phyloP scores from a whole-genome alignment of 1,140 invertebrate species.

The Hyles vespertilio region DNA sequence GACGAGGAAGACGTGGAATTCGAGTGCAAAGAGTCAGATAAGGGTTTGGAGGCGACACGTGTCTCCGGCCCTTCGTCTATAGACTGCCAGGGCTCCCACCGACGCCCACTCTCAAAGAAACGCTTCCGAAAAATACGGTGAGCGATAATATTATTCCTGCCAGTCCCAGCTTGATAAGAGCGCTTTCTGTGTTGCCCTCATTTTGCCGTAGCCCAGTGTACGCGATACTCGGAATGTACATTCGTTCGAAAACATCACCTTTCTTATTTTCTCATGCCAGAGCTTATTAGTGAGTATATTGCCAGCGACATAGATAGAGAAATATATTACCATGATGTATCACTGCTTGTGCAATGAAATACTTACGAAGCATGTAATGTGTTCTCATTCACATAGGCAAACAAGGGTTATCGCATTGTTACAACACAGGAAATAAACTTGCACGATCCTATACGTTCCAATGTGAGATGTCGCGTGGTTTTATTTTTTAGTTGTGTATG shows the following conservation, averaged over 20 bases:
- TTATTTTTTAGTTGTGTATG: not conserved
- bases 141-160: not conserved
- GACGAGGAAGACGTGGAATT: conserved; percentile 93
- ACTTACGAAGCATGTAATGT: not conserved
- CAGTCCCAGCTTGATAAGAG: too few species aligned
- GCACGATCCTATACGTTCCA: not conserved
- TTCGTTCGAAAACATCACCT: too few species aligned
- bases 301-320: not conserved
- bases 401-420: conserved; percentile 20
- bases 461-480: not conserved
- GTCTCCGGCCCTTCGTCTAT: conserved; percentile 85
- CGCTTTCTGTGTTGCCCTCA: too few species aligned
- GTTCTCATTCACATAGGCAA: conserved; percentile 8
- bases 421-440: conserved; percentile 11
- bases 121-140: conserved; percentile 89
- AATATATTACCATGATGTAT: not conserved
- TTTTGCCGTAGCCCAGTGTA: too few species aligned
- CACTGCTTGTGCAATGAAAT: not conserved
- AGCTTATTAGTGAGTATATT: too few species aligned
- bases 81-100: conserved; percentile 87
- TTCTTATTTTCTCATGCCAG: too few species aligned
- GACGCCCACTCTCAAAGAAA: conserved; percentile 85
- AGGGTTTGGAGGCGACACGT: conserved; percentile 89
- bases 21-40: conserved; percentile 87
- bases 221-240: too few species aligned